These are phyloP conservation scores for Drosophila niveifrons DNA, from an alignment of 2,888 invertebrate genomes.

Conservation along the genomic window DNA sequence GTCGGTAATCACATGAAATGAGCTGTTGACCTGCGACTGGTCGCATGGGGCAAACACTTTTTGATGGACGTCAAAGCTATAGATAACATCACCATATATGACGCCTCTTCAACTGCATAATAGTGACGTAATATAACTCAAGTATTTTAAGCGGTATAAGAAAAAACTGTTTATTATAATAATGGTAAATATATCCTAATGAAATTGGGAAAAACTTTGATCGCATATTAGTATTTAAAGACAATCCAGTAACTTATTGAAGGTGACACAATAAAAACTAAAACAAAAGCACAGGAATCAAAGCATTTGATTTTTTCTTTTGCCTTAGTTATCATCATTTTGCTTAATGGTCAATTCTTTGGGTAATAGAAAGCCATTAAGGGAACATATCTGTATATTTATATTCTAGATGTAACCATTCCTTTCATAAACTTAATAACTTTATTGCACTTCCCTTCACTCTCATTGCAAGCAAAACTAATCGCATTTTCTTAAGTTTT, in stretches of 20 bases:
- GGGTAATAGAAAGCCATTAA: background rate
- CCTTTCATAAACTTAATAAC: background rate
- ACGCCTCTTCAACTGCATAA: background rate
- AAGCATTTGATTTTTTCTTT: too few species aligned
- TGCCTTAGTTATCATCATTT: too few species aligned
- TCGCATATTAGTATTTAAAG: too few species aligned
- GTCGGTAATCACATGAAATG: constrained; percentile 62
- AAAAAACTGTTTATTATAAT: too few species aligned
- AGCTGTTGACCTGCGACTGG: constrained; percentile 52
- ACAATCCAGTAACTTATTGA: too few species aligned
- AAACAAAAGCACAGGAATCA: too few species aligned
- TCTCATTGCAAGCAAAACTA: background rate
- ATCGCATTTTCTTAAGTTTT: constrained; percentile 23
- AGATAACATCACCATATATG: constrained; percentile 1
- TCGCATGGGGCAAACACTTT: constrained; percentile 8
- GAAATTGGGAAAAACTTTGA: too few species aligned
- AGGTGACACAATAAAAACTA: too few species aligned
- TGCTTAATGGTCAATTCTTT: too few species aligned
- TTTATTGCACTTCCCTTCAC: constrained; percentile 1
- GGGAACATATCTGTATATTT: too few species aligned
- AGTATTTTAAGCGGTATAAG: too few species aligned
- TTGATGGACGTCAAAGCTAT: constrained; percentile 16
- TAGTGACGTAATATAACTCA: background rate
- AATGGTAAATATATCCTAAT: too few species aligned
- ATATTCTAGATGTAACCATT: background rate